These are phyloP conservation scores for Phaethon lepturus DNA, from an alignment of 2,113 vertebrate genomes.

Conservation along the genomic window DNA sequence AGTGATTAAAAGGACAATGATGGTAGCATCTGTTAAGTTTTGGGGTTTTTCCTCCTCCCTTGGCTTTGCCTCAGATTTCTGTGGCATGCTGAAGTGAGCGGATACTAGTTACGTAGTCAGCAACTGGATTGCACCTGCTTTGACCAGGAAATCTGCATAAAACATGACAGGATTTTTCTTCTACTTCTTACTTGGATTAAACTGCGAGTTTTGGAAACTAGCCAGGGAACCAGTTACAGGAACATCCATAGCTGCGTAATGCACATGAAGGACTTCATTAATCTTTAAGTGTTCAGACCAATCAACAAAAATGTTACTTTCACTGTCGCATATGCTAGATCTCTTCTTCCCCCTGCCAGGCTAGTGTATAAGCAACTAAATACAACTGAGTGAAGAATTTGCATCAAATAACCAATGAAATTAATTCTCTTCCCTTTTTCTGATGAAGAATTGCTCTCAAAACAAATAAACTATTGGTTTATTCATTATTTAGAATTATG, in stretches of 20 bases:
- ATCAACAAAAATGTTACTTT: neutral
- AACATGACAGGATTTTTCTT: neutral
- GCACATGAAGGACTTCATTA: neutral
- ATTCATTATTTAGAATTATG: constrained; percentile 30
- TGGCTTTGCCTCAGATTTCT: neutral
- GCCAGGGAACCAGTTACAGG: neutral
- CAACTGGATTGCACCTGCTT: neutral
- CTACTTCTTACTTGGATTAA: neutral
- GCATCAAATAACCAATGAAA: neutral
- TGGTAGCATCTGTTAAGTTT: neutral
- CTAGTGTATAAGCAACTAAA: neutral
- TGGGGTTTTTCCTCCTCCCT: neutral
- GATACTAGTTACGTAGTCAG: neutral
- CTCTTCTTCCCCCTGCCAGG: neutral
- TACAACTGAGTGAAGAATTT: neutral
- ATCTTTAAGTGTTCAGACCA: neutral
- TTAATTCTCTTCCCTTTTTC: neutral
- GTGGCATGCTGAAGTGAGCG: neutral
- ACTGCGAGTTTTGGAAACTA: neutral
- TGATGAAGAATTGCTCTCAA: neutral
- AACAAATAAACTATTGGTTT: neutral
- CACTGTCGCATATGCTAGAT: neutral
- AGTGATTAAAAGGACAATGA: neutral
- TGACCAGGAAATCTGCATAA: neutral
- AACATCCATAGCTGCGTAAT: neutral